Evolutionary conservation across 1,140 invertebrate genomes (phyloP).

Genomic region (Meloidogyne exigua): DNA sequence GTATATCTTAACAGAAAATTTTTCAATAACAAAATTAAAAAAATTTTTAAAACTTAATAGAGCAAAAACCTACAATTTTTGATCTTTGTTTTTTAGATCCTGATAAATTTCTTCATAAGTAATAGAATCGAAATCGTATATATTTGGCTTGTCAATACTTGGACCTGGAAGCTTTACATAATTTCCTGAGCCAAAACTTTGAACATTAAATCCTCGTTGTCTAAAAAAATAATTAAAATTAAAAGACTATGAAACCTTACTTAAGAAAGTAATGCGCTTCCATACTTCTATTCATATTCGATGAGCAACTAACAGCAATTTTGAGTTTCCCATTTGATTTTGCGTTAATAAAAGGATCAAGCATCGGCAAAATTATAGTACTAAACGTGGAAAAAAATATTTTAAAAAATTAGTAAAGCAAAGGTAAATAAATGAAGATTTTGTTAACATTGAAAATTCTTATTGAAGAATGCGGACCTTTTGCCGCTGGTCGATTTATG

Average conservation of each 20-base stretch:
- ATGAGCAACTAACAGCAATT: conserved; percentile 91
- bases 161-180: conserved; percentile 88
- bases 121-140: conserved; percentile 92
- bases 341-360: conserved; percentile 25
- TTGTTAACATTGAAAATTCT: too few relatives aligned
- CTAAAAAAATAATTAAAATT: conserved; percentile 66
- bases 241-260: conserved; percentile 63
- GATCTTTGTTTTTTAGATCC: conserved; percentile 76
- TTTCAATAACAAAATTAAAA: too few relatives aligned
- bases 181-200: conserved; percentile 95
- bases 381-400: too few relatives aligned
- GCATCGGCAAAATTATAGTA: too few relatives aligned
- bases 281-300: conserved; percentile 99
- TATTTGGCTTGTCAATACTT: conserved; percentile 88
- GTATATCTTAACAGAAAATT: conserved; percentile 76
- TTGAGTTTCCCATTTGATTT: conserved; percentile 40
- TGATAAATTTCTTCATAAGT: conserved; percentile 94
- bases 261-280: conserved; percentile 93
- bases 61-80: conserved; percentile 64
- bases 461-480: too few relatives aligned
- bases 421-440: too few relatives aligned
- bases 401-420: too few relatives aligned
- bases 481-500: too few relatives aligned
- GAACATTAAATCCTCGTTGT: conserved; percentile 92
- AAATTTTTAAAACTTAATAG: background rate